phyloP scores from a whole-genome alignment of 1,140 invertebrate species.

The Branchinecta lynchi region DNA sequence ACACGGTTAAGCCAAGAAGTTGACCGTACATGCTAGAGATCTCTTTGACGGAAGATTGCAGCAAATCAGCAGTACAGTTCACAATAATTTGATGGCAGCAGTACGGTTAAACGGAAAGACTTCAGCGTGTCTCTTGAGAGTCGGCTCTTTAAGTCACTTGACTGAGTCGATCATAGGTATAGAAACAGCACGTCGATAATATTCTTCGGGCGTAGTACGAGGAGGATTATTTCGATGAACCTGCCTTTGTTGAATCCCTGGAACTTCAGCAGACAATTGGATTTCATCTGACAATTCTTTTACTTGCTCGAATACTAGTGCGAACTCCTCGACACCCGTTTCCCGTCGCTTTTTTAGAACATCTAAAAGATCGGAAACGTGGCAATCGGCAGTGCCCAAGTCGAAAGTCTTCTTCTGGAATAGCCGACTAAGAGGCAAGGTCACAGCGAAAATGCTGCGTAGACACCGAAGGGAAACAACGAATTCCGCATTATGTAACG shows the following conservation, averaged over 20 bases:
- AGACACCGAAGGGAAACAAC: no score
- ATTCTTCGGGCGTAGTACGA: no score
- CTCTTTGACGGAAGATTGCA: conserved; percentile 9
- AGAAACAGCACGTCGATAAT: no score
- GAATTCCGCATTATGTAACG: no score
- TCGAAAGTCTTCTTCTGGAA: conserved; percentile 6
- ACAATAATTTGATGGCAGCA: conserved; percentile 9
- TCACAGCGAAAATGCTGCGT: no score
- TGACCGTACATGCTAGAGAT: conserved; percentile 9
- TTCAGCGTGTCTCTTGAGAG: conserved; percentile 9
- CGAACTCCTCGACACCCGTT: not conserved
- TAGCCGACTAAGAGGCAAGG: conserved; percentile 8
- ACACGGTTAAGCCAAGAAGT: conserved; percentile 9
- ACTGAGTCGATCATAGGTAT: not conserved
- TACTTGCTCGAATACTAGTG: conserved; percentile 9
- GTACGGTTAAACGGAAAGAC: conserved; percentile 1
- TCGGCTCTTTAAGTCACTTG: conserved; percentile 9
- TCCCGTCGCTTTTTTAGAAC: not conserved
- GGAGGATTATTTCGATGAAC: conserved; percentile 9
- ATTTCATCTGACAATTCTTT: no score
- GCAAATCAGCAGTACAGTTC: conserved; percentile 6
- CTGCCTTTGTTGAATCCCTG: not conserved
- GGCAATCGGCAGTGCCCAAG: not conserved
- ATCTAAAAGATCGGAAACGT: conserved; percentile 9
- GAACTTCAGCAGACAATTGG: conserved; percentile 5